A percentile compares a stretch with the other conserved stretches of the same genome.
Conservation (phyloP, 2,888 invertebrate species). For the Pogonocherus hispidulus region DNA sequence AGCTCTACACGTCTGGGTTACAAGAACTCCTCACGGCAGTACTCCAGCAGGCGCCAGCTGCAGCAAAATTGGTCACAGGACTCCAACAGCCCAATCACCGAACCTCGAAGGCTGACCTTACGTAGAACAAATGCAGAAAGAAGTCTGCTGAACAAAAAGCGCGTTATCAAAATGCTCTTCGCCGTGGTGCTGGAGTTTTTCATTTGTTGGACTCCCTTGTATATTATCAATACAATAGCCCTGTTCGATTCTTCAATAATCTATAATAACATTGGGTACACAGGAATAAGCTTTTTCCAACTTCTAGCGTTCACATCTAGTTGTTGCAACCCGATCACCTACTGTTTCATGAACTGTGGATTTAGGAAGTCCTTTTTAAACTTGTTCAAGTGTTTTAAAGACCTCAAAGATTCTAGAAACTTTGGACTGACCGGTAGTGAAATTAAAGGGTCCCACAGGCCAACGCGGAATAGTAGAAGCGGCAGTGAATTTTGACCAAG, state of each 20-base stretch:
- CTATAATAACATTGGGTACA: conserved; percentile 69
- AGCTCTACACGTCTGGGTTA: conserved; percentile 64
- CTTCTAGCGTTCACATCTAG: conserved; percentile 74
- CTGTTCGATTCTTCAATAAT: conserved; percentile 70
- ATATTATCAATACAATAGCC: conserved; percentile 73
- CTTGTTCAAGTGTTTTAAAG: conserved; percentile 71
- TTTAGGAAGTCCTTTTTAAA: conserved; percentile 76
- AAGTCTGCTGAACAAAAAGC: conserved; percentile 69
- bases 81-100: conserved; percentile 48
- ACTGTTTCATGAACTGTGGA: conserved; percentile 79
- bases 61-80: conserved; percentile 63
- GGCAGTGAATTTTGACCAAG: no score
- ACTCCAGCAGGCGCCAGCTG: conserved; percentile 61
- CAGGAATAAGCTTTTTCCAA: conserved; percentile 72
- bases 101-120: conserved; percentile 49
- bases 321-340: conserved; percentile 79
- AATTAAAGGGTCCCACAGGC: conserved; percentile 45
- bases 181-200: conserved; percentile 80
- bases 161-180: conserved; percentile 76
- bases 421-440: conserved; percentile 60
- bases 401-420: conserved; percentile 48
- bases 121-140: conserved; percentile 69
- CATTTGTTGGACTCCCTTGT: conserved; percentile 79
- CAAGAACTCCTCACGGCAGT: conserved; percentile 56
- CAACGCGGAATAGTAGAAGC: no score